These are phyloP conservation scores for Scaptomyza pallida DNA, from an alignment of 1,140 invertebrate genomes.

Conservation along the genomic window DNA sequence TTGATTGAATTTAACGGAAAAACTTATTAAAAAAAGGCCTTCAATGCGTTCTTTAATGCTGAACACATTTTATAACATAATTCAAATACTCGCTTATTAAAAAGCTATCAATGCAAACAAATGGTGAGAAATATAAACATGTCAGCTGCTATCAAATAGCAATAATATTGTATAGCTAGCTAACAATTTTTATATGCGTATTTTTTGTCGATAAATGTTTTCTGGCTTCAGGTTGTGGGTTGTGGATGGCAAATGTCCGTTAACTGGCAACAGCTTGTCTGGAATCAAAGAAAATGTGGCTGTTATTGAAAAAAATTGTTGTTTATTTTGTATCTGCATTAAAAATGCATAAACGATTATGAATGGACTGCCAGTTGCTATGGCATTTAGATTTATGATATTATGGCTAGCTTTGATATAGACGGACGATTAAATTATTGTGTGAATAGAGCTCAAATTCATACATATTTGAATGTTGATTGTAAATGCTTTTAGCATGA, in stretches of 20 bases:
- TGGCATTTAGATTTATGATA: background rate
- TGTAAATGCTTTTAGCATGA: background rate
- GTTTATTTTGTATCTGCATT: conserved; percentile 41
- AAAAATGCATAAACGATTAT: conserved; percentile 54
- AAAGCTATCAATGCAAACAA: background rate
- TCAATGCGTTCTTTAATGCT: background rate
- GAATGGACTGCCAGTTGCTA: conserved; percentile 22
- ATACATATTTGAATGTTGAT: too few relatives aligned
- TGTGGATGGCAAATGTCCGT: background rate
- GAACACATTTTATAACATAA: conserved; percentile 3
- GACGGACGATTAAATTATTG: background rate
- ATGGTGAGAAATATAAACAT: background rate
- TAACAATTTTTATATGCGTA: conserved; percentile 18
- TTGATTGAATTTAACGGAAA: too few relatives aligned
- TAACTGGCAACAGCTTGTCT: conserved; percentile 58
- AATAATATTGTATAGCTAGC: conserved; percentile 34
- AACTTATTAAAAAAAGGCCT: background rate
- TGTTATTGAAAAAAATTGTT: conserved; percentile 13
- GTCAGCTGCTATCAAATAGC: conserved; percentile 49
- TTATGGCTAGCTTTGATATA: conserved; percentile 15
- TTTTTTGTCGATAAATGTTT: conserved; percentile 50
- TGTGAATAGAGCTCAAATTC: background rate
- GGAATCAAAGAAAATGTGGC: background rate
- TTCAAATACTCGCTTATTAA: conserved; percentile 11
- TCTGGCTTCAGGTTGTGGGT: background rate